Evolutionary conservation across 2,113 vertebrate species (phyloP), one percentile per base, ranked within the genome.

Genomic region (Todiramphus saurophagus): DNA sequence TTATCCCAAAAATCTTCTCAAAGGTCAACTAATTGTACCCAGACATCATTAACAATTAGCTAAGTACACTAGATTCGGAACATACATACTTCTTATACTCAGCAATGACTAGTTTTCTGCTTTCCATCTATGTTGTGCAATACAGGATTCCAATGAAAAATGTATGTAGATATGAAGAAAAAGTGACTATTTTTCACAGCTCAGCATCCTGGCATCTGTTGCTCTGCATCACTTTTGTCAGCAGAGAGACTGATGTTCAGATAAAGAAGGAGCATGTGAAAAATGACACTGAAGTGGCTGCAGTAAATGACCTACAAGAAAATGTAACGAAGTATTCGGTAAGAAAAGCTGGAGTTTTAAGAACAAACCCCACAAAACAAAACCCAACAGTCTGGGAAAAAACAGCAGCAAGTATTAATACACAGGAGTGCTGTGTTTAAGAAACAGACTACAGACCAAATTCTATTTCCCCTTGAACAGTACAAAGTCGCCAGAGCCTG

Each of bases 11-110:
- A 93, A 96, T 48, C 37, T 87, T 85, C 78, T 88, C 64, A 97
- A 95, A 97, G 83, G 92, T 95, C 89, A 94, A 92, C 44, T 56
- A 91, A 82, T 67, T 93, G 63, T 50, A 94, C 41, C 91, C 91
- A 96, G 83, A 37, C 66, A 93, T 67, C 43, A 83, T 59, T 43
- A 95, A 92, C 8, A 50, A 66, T 92, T 58, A 91, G 78, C 50
- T 82, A 30, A 33, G 66, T 43, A 69, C 60, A 80, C 69, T 93
- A 67, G 74, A 92, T 80, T 95, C 69, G 87, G 62, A 82, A 67
- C 31, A 60, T 80, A 77, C 31, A 48, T 18, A 72, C 55, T 90
- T 17, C 37, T 28, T 70, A 70, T 3, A 59, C 11, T 59, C 50
- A 55, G 53, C 63, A 90, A 62, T 86, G 46, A 93, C 31, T 21